Evolutionary conservation across 2,113 vertebrate genomes (phyloP).

Genomic region (Pelvicachromis taeniatus): DNA sequence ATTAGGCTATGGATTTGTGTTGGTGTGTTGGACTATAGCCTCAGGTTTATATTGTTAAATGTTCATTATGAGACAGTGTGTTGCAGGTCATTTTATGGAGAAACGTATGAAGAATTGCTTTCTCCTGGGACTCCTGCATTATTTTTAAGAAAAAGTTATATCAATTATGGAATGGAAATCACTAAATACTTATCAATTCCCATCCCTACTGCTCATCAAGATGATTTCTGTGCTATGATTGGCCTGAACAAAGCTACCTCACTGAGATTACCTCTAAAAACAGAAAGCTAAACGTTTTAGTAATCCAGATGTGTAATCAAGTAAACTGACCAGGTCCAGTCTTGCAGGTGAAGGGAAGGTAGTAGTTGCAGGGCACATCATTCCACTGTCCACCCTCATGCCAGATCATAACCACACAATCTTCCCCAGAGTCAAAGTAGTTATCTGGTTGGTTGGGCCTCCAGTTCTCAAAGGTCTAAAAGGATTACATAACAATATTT

Average conservation of each 20-base stretch:
- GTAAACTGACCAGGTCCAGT: conserved; percentile 80
- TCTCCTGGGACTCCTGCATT: not conserved
- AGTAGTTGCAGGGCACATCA: conserved; percentile 91
- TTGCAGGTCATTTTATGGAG: not conserved
- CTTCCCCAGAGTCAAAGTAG: conserved; percentile 86
- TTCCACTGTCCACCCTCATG: conserved; percentile 92
- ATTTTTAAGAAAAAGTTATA: not conserved
- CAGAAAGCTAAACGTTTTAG: not conserved
- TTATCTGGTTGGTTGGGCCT: conserved; percentile 90
- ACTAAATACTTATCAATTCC: not conserved
- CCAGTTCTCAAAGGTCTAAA: conserved; percentile 91
- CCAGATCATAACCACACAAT: conserved; percentile 95
- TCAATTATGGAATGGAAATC: not conserved
- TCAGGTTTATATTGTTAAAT: not conserved
- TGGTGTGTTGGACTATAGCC: not conserved
- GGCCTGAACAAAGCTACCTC: not conserved
- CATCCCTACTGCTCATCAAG: not conserved
- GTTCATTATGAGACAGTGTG: not conserved
- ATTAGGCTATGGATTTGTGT: not conserved
- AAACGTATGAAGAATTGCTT: not conserved
- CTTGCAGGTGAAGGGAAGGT: conserved; percentile 96
- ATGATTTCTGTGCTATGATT: not conserved
- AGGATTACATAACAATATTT: not conserved
- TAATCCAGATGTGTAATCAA: not conserved
- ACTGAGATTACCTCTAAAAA: not conserved